A percentile compares a stretch with the other conserved stretches of the same genome.
These are phyloP conservation scores for Drosophila bipectinata DNA, from an alignment of 1,140 invertebrate genomes.

Conservation along the genomic window DNA sequence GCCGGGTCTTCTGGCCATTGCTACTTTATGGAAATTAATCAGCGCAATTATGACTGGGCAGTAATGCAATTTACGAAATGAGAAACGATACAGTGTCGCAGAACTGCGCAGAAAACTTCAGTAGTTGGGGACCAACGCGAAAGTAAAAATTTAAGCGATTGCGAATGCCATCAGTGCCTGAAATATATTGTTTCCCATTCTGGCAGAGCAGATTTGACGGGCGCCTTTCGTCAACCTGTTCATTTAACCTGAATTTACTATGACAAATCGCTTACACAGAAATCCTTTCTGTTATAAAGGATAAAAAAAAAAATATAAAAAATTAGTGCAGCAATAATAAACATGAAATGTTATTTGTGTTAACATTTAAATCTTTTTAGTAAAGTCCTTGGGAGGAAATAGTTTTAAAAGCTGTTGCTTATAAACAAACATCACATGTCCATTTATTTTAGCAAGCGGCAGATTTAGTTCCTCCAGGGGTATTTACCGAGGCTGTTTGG, in stretches of 20 bases:
- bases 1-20: constrained; percentile 24
- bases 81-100: constrained; percentile 43
- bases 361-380: background rate
- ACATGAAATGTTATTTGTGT: too few species aligned
- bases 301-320: too few species aligned
- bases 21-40: constrained; percentile 78
- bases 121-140: background rate
- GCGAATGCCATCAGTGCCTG: constrained; percentile 16
- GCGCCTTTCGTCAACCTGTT: constrained; percentile 45
- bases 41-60: constrained; percentile 70
- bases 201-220: constrained; percentile 19
- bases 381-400: too few species aligned
- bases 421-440: background rate
- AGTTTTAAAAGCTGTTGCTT: background rate
- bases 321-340: too few species aligned
- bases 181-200: constrained; percentile 15
- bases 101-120: background rate
- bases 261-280: constrained; percentile 46
- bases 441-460: background rate
- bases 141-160: too few species aligned
- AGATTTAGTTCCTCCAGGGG: background rate
- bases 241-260: constrained; percentile 75
- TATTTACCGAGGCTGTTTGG: background rate
- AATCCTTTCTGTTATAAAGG: constrained; percentile 6
- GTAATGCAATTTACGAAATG: constrained; percentile 76